These are phyloP conservation scores for Hylia prasina DNA, from an alignment of 2,113 vertebrate species.

Conservation along the genomic window DNA sequence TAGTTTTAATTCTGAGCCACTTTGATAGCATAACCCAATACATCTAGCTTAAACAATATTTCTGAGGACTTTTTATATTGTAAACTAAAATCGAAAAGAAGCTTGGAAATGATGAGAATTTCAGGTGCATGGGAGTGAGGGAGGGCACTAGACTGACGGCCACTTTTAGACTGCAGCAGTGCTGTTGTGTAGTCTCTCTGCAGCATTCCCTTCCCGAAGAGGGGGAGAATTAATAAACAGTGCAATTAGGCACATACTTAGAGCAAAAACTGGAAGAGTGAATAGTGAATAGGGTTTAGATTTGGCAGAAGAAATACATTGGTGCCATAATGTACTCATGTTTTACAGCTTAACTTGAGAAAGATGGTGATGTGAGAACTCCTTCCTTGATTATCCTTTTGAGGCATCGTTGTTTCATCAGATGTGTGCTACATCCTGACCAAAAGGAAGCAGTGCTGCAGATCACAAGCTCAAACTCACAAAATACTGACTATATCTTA, in stretches of 20 bases:
- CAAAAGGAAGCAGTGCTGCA: not conserved
- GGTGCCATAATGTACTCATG: fast-evolving
- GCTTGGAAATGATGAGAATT: not conserved
- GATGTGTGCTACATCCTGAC: not conserved
- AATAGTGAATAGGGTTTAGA: not conserved
- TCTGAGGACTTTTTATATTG: not conserved
- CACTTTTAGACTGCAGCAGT: not conserved
- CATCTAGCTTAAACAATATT: not conserved
- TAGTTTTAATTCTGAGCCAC: not conserved
- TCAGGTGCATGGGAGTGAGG: not conserved
- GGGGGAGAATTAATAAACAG: not conserved
- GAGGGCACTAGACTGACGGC: not conserved
- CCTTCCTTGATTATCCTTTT: not conserved
- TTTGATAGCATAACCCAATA: not conserved
- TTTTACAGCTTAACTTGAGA: not conserved
- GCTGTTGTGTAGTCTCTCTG: not conserved
- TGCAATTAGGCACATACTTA: not conserved
- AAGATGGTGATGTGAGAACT: not conserved
- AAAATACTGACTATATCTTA: not conserved
- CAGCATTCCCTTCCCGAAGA: not conserved
- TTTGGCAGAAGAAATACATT: not conserved
- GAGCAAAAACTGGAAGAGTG: not conserved
- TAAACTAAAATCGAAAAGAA: not conserved
- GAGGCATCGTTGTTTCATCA: not conserved
- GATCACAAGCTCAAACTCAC: not conserved